Evolutionary conservation across 1,140 invertebrate species (phyloP), one percentile per base, ranked within the genome.

Genomic region (Neodiprion virginianus): DNA sequence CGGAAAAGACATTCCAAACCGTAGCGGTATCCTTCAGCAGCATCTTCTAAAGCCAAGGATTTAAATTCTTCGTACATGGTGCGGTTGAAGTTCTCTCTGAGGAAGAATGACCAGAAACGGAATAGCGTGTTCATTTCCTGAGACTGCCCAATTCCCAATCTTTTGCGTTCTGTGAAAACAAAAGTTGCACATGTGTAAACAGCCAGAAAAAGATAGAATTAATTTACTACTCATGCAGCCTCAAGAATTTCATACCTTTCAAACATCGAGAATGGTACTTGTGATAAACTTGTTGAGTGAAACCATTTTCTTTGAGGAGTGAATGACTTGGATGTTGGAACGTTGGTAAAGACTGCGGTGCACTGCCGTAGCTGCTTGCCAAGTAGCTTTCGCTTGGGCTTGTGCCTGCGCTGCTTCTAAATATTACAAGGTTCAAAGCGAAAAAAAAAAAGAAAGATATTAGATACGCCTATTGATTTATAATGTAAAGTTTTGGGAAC

Each of bases 81-180:
- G 80, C 95, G 93, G 89, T 99, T 99, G 89, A 99, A 99, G 88
- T 99, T 98, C 85, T 99, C 97, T 72, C 98, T 90, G 67, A 99
- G 91, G 90, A 99, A 99, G 92, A 99, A 99, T 28, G 98, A 99
- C 98, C 98, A 99, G 90, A 99, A 99, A 75, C 98, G 91, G 90
- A 97, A 99, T 1, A 99, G 90, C 0, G 97, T 99, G 86, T 99
- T 98, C 97, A 99, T 99, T 87, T 98, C 97, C 83, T 96, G 95
- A 12, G 96, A 97, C 79, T 96, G 94, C 0, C 98, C 98, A 82
- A 95, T 94, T 69, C 98, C 98, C 67, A 97, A 90, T 85, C 95
- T 93, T 87, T 96, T 96, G 73, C 98, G 93, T 84, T 97, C 96
- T 96, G 8, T 61, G 11, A 84, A 66, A 90, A 90, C 67, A 76